Evolutionary conservation across 2,888 invertebrate genomes (phyloP), one percentile per base, ranked within the genome.

Genomic region (Nephrocerus scutellatus): DNA sequence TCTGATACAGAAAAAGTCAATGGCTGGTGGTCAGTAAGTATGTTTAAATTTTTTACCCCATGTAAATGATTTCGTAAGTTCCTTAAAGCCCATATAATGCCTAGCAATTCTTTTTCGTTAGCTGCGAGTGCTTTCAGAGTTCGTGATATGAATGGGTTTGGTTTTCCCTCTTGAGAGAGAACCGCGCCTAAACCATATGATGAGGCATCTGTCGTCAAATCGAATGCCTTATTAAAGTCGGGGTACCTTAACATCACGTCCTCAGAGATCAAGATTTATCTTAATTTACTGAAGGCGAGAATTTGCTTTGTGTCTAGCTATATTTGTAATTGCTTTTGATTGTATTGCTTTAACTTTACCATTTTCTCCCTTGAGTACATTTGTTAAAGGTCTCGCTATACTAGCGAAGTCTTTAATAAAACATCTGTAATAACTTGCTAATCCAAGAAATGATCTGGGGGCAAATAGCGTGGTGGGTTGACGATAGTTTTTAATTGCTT

Each of bases 11-110:
- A 37, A 30, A 49, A 51, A 9, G 46, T 49, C 3, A 49, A 30
- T 3, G 47, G 41, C 21, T 51, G 46, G 29, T 50, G 46, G 33
- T 46, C 43, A 3, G 41, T 50, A 21, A 15, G 46, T 25, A 52
- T 51, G 16, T 46, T 46, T 8, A 49, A 13, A 24, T 47, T 38
- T 21, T 20, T 53, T 20, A 50, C 51, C 2, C 62, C 63, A 29
- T 60, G 63, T 4, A 67, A 25, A 24, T 62, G 64, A 4, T 59
- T 58, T 21, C 59, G 39, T 9, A 64, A 59, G 20, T 58, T 54
- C 41, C 63, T 56, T 4, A 54, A 41, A 1, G 57, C 58, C 59
- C 57, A 62, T 1, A 63, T 52, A 5, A 64, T 59, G 2, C 54
- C 56, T 19, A 63, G 31, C 6, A 66, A 35, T 48, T 66, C 61